Conservation (phyloP, 2,113 vertebrate genomes). For the Choloepus hoffmanni region DNA sequence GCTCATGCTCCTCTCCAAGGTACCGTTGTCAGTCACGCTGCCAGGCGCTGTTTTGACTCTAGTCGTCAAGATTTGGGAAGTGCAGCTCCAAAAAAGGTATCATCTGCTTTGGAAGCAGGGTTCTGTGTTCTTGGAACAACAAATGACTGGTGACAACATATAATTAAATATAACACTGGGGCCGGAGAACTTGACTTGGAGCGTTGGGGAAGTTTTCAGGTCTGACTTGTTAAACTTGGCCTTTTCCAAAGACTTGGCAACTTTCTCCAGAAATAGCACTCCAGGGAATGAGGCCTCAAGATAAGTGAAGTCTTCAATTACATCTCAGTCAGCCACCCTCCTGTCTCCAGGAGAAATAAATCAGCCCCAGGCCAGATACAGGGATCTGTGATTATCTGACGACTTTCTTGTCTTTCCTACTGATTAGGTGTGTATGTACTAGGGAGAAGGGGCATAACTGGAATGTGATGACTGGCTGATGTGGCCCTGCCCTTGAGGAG, state of each 20-base stretch:
- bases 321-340: not conserved
- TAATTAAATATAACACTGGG: conserved; percentile 76
- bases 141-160: conserved; percentile 71
- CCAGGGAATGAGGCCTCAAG: not conserved
- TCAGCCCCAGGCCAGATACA: not conserved
- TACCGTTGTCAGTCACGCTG: conserved; percentile 74
- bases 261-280: conserved; percentile 46
- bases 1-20: not conserved
- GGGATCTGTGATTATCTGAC: not conserved
- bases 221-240: conserved; percentile 63
- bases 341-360: not conserved
- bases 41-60: conserved; percentile 70
- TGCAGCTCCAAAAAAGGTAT: conserved; percentile 82
- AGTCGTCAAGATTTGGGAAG: conserved; percentile 68
- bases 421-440: not conserved
- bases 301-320: not conserved
- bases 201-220: conserved; percentile 43
- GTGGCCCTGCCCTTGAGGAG: not conserved
- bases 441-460: not conserved
- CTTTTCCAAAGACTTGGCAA: not conserved
- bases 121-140: conserved; percentile 81
- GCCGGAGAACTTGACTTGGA: conserved; percentile 70
- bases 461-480: not conserved
- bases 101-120: conserved; percentile 71
- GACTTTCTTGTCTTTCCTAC: not conserved